A percentile compares a stretch with the other conserved stretches of the same genome.
Conservation (phyloP, 2,113 vertebrate species). For the Vidua chalybeata region DNA sequence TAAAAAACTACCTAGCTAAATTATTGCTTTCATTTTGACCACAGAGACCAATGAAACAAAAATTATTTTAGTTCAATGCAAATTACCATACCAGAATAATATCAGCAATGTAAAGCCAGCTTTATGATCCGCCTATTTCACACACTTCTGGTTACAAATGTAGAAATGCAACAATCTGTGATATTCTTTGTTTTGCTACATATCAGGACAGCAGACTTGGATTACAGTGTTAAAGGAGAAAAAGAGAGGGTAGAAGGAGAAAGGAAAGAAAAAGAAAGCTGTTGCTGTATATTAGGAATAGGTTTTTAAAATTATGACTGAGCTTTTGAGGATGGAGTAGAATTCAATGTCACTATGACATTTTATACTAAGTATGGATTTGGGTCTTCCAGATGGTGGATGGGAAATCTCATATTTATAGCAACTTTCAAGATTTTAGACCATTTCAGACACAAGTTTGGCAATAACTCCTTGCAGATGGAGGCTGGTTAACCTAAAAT, state of each 20-base stretch:
- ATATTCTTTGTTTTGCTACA: background rate
- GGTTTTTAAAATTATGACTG: background rate
- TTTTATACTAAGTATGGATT: background rate
- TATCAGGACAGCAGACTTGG: background rate
- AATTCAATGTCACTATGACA: background rate
- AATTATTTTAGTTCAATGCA: constrained; percentile 55
- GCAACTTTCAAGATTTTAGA: background rate
- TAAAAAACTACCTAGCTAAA: constrained; percentile 52
- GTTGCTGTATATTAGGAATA: background rate
- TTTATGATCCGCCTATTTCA: constrained; percentile 63
- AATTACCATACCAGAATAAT: constrained; percentile 25
- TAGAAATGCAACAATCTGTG: background rate
- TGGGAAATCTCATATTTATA: background rate
- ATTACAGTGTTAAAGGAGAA: background rate
- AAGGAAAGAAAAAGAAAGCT: background rate
- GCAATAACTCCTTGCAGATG: background rate
- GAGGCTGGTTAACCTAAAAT: background rate
- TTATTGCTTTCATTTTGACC: constrained; percentile 63
- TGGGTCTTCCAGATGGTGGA: background rate
- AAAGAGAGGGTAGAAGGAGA: background rate
- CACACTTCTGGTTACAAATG: background rate
- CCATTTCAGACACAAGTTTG: background rate
- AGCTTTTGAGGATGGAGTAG: background rate
- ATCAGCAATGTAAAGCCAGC: constrained; percentile 44
- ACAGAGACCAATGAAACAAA: constrained; percentile 55